These are phyloP conservation scores for Craseonycteris thonglongyai DNA, from an alignment of 2,113 vertebrate species.

Conservation along the genomic window DNA sequence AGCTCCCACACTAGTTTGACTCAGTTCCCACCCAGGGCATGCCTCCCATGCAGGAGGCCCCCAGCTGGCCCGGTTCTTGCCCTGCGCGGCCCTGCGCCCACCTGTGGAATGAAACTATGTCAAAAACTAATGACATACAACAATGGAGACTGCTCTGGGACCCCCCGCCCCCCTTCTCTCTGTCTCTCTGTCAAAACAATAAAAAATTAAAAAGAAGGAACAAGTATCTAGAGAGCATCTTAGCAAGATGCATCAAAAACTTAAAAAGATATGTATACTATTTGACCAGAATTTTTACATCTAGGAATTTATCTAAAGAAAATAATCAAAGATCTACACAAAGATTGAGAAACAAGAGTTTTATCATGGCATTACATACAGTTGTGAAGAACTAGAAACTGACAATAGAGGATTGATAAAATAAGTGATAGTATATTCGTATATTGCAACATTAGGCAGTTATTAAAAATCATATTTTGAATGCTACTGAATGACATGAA, in stretches of 20 bases:
- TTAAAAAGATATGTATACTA: neutral
- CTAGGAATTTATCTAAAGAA: slow-evolving; percentile 30
- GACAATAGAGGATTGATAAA: slow-evolving; percentile 10
- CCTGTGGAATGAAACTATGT: too few relatives aligned
- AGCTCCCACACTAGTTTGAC: too few relatives aligned
- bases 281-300: slow-evolving; percentile 13
- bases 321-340: slow-evolving; percentile 1
- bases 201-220: too few relatives aligned
- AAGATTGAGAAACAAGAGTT: slow-evolving; percentile 26
- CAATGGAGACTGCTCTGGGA: too few relatives aligned
- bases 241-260: slow-evolving; percentile 17
- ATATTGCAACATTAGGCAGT: neutral
- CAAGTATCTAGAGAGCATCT: neutral
- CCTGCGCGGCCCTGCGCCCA: too few relatives aligned
- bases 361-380: neutral
- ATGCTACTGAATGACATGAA: neutral
- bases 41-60: too few relatives aligned
- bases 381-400: neutral
- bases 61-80: too few relatives aligned
- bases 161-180: too few relatives aligned
- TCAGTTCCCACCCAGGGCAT: too few relatives aligned
- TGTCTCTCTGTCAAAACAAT: too few relatives aligned
- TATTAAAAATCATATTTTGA: slow-evolving; percentile 40
- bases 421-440: neutral
- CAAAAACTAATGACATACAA: too few relatives aligned